Evolutionary conservation across 2,797 vertebrate genomes (phyloP).

Genomic region (Gallinago stenura): DNA sequence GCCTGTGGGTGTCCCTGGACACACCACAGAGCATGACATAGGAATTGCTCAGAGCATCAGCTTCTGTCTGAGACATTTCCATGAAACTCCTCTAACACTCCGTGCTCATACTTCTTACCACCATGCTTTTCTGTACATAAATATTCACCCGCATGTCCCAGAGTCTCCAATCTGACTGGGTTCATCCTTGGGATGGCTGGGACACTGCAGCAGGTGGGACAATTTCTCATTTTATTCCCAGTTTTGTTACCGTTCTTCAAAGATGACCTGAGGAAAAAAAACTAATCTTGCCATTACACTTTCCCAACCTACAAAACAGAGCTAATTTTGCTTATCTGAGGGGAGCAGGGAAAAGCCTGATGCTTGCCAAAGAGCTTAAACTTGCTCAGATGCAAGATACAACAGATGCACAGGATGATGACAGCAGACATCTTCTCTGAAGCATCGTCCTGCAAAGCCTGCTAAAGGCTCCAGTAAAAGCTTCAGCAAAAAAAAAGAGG

Average conservation of each 20-base stretch:
- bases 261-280: neutral
- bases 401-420: neutral
- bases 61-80: neutral
- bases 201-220: neutral
- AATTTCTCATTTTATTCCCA: neutral
- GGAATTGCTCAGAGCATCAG: neutral
- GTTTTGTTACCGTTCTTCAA: neutral
- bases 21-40: rapidly evolving
- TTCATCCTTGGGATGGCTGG: neutral
- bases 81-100: rapidly evolving
- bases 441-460: neutral
- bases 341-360: neutral
- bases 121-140: rapidly evolving
- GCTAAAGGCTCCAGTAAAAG: neutral
- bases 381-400: neutral
- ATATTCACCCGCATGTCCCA: neutral
- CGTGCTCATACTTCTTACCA: neutral
- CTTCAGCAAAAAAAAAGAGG: neutral
- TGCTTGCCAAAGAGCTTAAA: neutral
- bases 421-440: neutral
- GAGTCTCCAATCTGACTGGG: neutral
- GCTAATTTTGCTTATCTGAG: neutral
- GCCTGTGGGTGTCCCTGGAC: rapidly evolving
- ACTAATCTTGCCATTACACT: neutral
- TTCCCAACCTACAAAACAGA: neutral